Percentiles rank a stretch among this genome's conserved stretches.
phyloP scores from a whole-genome alignment of 1,140 invertebrate genomes.

The Condylostylus longicornis region DNA sequence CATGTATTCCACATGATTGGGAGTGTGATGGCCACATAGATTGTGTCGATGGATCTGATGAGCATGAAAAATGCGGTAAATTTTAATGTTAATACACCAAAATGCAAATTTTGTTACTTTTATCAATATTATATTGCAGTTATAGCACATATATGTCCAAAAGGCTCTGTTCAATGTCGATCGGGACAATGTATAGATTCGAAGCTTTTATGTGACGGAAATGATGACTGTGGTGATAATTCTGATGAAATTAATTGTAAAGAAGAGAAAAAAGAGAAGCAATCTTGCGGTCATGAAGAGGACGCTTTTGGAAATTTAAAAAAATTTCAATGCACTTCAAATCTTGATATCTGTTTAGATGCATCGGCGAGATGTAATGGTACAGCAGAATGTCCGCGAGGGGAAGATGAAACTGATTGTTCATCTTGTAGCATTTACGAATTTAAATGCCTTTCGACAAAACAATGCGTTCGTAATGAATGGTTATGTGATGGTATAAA shows the following conservation, averaged over 20 bases:
- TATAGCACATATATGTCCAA: constrained; percentile 16
- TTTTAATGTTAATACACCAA: neutral
- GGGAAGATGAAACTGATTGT: constrained; percentile 46
- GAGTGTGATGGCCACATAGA: constrained; percentile 56
- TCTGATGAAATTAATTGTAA: constrained; percentile 36
- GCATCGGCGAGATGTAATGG: constrained; percentile 43
- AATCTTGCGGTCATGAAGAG: constrained; percentile 9
- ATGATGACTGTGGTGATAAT: constrained; percentile 38
- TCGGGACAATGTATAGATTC: constrained; percentile 35
- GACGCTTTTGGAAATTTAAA: neutral
- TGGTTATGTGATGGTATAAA: constrained; percentile 51
- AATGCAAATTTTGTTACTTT: neutral
- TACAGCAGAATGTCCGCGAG: constrained; percentile 51
- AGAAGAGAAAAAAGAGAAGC: neutral
- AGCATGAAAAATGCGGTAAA: constrained; percentile 43
- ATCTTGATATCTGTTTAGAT: constrained; percentile 38
- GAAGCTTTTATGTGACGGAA: constrained; percentile 33
- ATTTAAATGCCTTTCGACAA: constrained; percentile 36
- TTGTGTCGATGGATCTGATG: constrained; percentile 57
- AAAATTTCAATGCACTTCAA: constrained; percentile 41
- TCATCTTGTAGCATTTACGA: constrained; percentile 35
- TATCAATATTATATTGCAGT: constrained; percentile 2
- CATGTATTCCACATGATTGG: constrained; percentile 56
- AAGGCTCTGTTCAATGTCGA: constrained; percentile 32
- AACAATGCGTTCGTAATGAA: constrained; percentile 38